Percentiles rank a stretch among this genome's conserved stretches.
phyloP scores from a whole-genome alignment of 1,140 invertebrate genomes.

The Ridgeia piscesae region DNA sequence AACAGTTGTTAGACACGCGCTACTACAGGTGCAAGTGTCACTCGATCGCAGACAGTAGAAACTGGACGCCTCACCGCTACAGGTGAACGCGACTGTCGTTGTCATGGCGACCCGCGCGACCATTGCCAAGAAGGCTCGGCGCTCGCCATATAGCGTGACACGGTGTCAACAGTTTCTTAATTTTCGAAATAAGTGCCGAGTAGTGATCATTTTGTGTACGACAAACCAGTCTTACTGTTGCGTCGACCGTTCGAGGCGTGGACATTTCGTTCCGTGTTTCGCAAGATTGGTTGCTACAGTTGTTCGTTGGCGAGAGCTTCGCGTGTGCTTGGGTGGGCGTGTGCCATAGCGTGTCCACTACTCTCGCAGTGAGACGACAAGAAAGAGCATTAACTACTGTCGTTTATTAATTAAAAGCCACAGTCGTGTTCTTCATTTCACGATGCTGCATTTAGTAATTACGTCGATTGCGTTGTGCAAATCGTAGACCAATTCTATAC shows the following conservation, averaged over 20 bases:
- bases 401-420: no score
- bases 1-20: neutral
- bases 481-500: no score
- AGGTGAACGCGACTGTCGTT: neutral
- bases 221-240: neutral
- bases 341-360: no score
- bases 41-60: neutral
- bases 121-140: neutral
- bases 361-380: no score
- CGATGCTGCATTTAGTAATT: no score
- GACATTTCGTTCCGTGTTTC: neutral
- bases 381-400: no score
- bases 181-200: neutral
- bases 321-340: no score
- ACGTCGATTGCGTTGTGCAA: no score
- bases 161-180: neutral
- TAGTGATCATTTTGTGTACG: neutral
- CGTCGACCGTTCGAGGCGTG: neutral
- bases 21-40: neutral
- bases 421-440: no score
- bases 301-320: no score
- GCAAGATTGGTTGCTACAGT: neutral
- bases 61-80: neutral
- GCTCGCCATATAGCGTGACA: neutral
- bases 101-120: neutral